Evolutionary conservation across 2,797 vertebrate genomes (phyloP), one percentile per base, ranked within the genome.

Genomic region (Danionella dracula): DNA sequence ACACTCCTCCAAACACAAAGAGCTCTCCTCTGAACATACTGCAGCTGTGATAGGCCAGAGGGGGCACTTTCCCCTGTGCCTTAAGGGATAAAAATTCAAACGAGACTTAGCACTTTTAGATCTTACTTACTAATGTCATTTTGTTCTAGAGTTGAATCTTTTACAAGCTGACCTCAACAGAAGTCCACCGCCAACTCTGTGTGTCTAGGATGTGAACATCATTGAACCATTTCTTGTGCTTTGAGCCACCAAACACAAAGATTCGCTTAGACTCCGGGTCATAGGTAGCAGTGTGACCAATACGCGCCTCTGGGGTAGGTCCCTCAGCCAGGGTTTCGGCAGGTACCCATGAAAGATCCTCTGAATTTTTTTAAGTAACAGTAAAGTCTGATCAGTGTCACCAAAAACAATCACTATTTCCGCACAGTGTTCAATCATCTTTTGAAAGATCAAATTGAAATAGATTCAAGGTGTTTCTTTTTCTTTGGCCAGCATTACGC

Each of bases 171-270:
- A 87, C 89, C 87, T 89, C 87, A 60, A 90, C 87, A 79, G 84
- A 87, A 53, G 79, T 88, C 90, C 89, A 91, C 67, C 79, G 86
- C 88, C 89, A 90, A 78, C 85, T 88, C 74, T 82, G 82, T 0
- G 89, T 91, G 77, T 92, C 90, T 29, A 93, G 82, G 67, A 93
- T 88, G 79, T 89, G 89, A 27, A 90, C 82, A 4, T 90, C 87
- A 1, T 89, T 90, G 71, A 88, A 91, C 87, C 87, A 90, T 74
- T 91, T 88, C 63, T 79, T 90, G 82, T 89, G 90, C 74, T 90
- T 91, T 1, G 85, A 90, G 38, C 90, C 87, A 2, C 90, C 89
- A 10, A 91, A 92, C 35, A 91, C 84, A 41, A 87, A 91, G 78
- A 92, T 90, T 2, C 86, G 66, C 12, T 76, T 77, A 0, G 87